Evolutionary conservation across 2,113 vertebrate genomes (phyloP), one percentile per base, ranked within the genome.

Genomic region (Daphoenositta chrysoptera): DNA sequence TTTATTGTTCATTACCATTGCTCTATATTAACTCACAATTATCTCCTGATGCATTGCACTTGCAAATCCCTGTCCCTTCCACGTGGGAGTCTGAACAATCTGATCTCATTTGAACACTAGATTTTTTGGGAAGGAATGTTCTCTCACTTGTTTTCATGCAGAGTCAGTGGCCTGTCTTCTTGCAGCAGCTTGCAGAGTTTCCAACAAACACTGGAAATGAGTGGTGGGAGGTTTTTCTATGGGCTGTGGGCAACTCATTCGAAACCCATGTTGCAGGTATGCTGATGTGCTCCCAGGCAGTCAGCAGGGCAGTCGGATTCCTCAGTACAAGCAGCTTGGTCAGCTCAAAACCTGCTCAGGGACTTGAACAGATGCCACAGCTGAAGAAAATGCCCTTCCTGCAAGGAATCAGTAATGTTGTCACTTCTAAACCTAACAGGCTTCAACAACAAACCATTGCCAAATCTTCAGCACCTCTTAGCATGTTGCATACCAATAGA

Each of bases 1-100:
- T 94, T 93, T 96, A 94, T 82, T 95, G 95, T 95, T 96, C 91
- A 92, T 96, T 94, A 94, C 68, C 86, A 88, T 97, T 95, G 84
- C 66, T 86, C 21, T 94, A 7, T 53, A 95, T 96, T 95, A 96
- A 96, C 91, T 95, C 54, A 70, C 2, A 7, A 82, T 95, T 96
- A 90, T 86, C 80, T 95, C 44, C 87, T 94, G 87, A 94, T 95
- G 65, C 89, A 91, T 66, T 87, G 57, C 73, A 84, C 44, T 91
- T 89, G 80, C 69, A 87, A 79, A 79, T 54, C 33, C 58, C 9
- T 33, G 33, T 33, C 63, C 61, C 39, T 1, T 5, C 66, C 42
- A 30, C 61, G 50, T 15, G 11, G 71, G n/a, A 78, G 48, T 80
- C 68, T 81, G 71, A 93, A 70, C 64, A 81, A 66, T 81, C 35